phyloP scores from a whole-genome alignment of 2,113 vertebrate species.

The Capricornis sumatraensis region DNA sequence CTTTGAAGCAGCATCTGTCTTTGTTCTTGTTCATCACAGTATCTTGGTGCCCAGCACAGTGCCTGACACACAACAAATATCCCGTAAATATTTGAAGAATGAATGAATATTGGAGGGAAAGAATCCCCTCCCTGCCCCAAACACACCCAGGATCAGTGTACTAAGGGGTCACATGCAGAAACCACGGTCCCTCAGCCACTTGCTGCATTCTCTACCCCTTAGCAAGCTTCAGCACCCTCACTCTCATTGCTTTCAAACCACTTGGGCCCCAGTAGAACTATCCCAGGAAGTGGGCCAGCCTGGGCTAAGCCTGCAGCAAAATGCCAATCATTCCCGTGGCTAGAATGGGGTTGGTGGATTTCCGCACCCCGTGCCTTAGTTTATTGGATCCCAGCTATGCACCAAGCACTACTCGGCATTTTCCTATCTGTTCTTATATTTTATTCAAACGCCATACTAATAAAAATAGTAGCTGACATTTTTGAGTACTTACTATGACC shows the following conservation, averaged over 20 bases:
- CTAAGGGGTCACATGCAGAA: neutral
- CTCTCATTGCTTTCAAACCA: neutral
- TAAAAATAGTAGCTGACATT: constrained; percentile 30
- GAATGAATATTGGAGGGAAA: neutral
- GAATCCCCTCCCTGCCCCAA: too few relatives aligned
- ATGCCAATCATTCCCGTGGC: neutral
- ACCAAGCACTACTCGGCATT: neutral
- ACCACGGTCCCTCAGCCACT: neutral
- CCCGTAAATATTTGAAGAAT: neutral
- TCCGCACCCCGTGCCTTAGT: neutral
- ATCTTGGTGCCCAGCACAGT: neutral
- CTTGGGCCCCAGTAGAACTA: neutral
- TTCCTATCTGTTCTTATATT: constrained; percentile 24
- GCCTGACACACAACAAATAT: neutral
- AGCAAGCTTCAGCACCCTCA: neutral
- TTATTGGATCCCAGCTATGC: neutral
- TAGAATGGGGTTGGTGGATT: neutral
- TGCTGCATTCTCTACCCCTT: neutral
- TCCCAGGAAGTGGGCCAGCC: neutral
- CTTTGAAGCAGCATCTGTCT: neutral
- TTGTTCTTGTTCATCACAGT: neutral
- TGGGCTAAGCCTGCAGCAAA: neutral
- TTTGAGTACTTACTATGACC: neutral
- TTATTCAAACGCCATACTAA: constrained; percentile 37
- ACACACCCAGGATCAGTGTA: neutral